Base-by-base conservation (phyloP, 2,113 vertebrate genomes). In the Pluvianellus socialis region DNA sequence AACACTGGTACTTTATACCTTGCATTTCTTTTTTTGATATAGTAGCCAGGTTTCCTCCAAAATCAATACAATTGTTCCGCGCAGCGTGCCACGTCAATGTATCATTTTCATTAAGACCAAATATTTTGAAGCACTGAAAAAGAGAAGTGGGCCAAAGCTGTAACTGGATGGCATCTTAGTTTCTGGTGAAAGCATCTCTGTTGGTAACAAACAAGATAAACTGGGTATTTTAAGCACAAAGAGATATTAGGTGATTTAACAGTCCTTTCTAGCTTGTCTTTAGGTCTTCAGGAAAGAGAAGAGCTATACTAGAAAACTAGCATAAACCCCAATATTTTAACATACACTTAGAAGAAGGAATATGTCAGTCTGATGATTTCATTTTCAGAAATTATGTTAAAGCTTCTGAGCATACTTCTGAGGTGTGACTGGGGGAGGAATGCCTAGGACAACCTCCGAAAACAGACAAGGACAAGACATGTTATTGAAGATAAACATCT, bases 1-100 rank as follows among this genome's bases (percentile, higher is more conserved):
- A 80, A 91, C 3, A 28, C 10, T 47, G 28, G 19, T 27, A 62
- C 24, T 49, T 66, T 88, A 79, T 94, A 99, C 99, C 98, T 99
- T 99, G 99, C 19, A 98, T 98, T 94, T 94, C 97, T 26, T 98
- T 97, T 75, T 59, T 98, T 58, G 52, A 47, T 97, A 99, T 96
- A n/a, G 99, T 99, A n/a, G 85, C 98, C 87, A 99, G 96, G 91
- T 99, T 99, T 94, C 99, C 99, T 95, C 98, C 98, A 59, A 98
- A 96, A 75, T 49, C 79, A 45, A 96, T 95, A 91, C 99, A 99
- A 83, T 97, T 71, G 21, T 96, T 95, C 38, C 99, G 98, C 22
- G 99, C 98, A 4, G 97, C 93, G 0, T 98, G 96, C 99, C 99
- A 99, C 1, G 65, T 81, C 92, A 98, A 97, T 7, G 85, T 97